Evolutionary conservation across 2,888 invertebrate species (phyloP).

Genomic region (Bruchidius siliquastri): DNA sequence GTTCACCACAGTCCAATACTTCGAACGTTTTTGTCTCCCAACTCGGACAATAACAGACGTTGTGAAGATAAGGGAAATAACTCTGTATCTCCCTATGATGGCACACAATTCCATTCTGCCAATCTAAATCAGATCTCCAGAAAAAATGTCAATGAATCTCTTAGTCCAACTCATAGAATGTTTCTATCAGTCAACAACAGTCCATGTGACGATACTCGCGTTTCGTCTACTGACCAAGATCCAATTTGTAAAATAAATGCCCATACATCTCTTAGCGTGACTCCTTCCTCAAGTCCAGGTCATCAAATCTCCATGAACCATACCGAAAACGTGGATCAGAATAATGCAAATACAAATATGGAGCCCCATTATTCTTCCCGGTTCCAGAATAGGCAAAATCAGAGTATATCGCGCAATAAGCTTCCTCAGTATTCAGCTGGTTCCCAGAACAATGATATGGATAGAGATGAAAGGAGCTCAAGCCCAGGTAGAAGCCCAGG

Average conservation of each 20-base stretch:
- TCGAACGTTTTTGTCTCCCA: not conserved
- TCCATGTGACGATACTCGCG: not conserved
- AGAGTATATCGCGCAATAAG: not conserved
- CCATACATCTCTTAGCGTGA: not conserved
- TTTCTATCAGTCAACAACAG: not conserved
- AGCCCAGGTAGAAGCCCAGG: not conserved
- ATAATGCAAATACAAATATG: constrained; percentile 3
- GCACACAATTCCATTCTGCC: too few relatives aligned
- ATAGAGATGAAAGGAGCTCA: not conserved
- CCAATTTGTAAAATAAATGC: not conserved
- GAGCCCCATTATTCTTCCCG: not conserved
- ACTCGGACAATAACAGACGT: not conserved
- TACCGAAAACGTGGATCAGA: constrained; percentile 26
- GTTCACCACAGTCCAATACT: not conserved
- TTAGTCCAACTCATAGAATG: too few relatives aligned
- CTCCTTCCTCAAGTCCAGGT: not conserved
- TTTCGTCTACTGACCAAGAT: not conserved
- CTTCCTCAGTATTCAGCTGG: not conserved
- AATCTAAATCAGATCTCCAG: not conserved
- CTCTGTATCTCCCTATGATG: not conserved
- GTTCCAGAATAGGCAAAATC: not conserved
- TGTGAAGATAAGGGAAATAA: not conserved
- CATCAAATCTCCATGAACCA: constrained; percentile 34
- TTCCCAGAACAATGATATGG: not conserved
- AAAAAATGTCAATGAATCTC: not conserved